Percentiles rank a stretch among this genome's conserved stretches.
Evolutionary conservation across 2,888 invertebrate genomes (phyloP).

Genomic region (Hypsopygia costalis): DNA sequence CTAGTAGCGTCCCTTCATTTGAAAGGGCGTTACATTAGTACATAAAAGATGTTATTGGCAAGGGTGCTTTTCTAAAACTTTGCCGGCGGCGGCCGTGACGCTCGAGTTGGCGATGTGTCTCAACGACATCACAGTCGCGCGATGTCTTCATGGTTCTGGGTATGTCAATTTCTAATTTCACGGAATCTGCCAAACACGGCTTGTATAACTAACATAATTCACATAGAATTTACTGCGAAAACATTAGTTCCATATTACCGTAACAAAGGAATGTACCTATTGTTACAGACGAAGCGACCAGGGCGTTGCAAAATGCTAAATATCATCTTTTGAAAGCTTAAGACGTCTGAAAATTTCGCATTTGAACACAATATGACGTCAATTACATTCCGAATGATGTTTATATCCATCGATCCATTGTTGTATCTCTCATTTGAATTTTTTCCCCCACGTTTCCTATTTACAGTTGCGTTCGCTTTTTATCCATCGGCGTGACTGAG

Average conservation of each 20-base stretch:
- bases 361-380: background rate
- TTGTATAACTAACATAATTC: background rate
- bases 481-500: constrained; percentile 13
- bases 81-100: constrained; percentile 38
- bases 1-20: constrained; percentile 55
- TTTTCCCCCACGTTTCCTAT: background rate
- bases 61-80: constrained; percentile 34
- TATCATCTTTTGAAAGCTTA: background rate
- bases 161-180: constrained; percentile 31
- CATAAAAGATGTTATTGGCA: constrained; percentile 36
- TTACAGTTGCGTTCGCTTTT: background rate
- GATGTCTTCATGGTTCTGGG: constrained; percentile 68
- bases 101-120: constrained; percentile 54
- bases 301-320: background rate
- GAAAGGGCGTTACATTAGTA: constrained; percentile 47
- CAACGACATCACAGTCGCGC: constrained; percentile 30
- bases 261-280: background rate
- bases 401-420: background rate
- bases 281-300: background rate
- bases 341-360: background rate
- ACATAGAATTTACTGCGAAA: background rate
- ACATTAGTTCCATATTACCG: background rate
- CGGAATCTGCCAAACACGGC: background rate
- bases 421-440: background rate
- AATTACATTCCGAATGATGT: background rate